Base-by-base conservation (phyloP, 2,113 vertebrate species). In the Oryzias celebensis region DNA sequence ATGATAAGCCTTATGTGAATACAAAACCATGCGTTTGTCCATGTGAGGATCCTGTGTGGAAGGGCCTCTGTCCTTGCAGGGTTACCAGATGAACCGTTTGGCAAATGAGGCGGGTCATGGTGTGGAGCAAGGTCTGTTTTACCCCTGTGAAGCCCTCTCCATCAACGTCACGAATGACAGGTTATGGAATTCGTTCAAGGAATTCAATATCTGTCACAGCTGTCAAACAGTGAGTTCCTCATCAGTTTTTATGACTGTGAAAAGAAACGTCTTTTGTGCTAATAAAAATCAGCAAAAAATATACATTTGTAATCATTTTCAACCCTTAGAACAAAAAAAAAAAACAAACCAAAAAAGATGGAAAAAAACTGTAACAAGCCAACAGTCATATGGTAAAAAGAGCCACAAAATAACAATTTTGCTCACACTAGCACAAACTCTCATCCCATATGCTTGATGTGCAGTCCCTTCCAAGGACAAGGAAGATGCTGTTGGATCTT, bases 381-480 rank as follows among this genome's bases (percentile, higher is more conserved):
- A 36, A n/a, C 17, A 47, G 16, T 45, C 44, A 73, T 23, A 36
- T 24, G 46, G 22, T 48, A 8, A 26, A 28, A 57, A 55, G 23
- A 54, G n/a, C 57, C 26, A 57, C 17, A 52, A 55, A 44, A 48
- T 15, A 48, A 43, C n/a, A 49, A 65, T 46, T 18, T 45, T 18
- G 23, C 42, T 62, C 56, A 55, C n/a, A 67, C 49, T 57, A 66
- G 26, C 8, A 16, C 42, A 51, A 36, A 65, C 36, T 70, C 26
- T 44, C 45, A n/a, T 71, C 59, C 47, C 7, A 23, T 78, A 72
- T 69, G 68, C 59, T 82, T 67, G 62, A 69, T 22, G 70, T 58
- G 66, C 73, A 60, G 45, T 67, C 59, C 24, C 67, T 81, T 65
- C 67, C 77, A 77, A 85, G 71, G 77, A 80, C 55, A 57, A 71